phyloP scores from a whole-genome alignment of 1,140 invertebrate genomes.

The Sarcophaga peregrina region DNA sequence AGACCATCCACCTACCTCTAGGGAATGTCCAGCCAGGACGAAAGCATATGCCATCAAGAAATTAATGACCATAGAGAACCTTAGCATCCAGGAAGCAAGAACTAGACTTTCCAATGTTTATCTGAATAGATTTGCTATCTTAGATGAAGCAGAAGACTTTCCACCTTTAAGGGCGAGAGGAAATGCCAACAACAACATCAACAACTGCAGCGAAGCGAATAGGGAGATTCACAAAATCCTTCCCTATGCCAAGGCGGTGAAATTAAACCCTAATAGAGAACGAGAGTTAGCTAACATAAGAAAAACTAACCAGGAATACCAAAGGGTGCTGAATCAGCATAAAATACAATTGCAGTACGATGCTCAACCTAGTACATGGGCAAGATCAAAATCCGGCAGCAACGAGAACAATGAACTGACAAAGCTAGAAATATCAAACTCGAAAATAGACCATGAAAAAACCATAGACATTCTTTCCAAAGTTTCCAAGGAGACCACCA shows the following conservation, averaged over 20 bases:
- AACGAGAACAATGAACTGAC: too few species aligned
- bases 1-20: not conserved
- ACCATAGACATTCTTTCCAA: too few species aligned
- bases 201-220: not conserved
- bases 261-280: not conserved
- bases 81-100: too few species aligned
- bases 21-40: conserved; percentile 11
- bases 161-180: not conserved
- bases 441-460: too few species aligned
- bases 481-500: not conserved
- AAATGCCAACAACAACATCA: not conserved
- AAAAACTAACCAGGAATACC: too few species aligned
- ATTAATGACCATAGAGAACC: not conserved
- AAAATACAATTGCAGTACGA: too few species aligned
- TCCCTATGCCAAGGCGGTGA: not conserved
- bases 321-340: too few species aligned
- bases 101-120: not conserved
- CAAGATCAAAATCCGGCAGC: too few species aligned
- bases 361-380: too few species aligned
- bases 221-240: not conserved
- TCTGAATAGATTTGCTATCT: not conserved
- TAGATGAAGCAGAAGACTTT: not conserved
- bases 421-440: too few species aligned
- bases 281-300: too few species aligned
- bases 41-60: conserved; percentile 1